These are phyloP conservation scores for Nasonia longicornis DNA, from an alignment of 1,140 invertebrate genomes.

Conservation along the genomic window DNA sequence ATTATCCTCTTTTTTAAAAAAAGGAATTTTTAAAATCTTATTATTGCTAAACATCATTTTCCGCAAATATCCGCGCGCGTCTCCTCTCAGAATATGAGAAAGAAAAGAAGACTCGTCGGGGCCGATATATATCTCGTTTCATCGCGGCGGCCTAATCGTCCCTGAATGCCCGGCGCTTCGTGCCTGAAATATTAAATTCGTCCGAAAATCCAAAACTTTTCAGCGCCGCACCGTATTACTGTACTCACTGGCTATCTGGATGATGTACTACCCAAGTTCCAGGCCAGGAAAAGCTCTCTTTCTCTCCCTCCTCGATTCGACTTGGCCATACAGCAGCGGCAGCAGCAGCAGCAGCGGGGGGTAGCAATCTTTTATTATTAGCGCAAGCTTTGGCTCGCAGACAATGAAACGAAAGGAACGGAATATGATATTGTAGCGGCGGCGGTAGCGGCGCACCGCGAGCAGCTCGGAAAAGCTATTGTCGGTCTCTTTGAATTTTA, in stretches of 20 bases:
- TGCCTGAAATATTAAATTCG: constrained; percentile 65
- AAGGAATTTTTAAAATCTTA: no score
- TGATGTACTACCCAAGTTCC: constrained; percentile 68
- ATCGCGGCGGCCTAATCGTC: constrained; percentile 38
- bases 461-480: constrained; percentile 65
- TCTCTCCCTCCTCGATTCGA: constrained; percentile 38
- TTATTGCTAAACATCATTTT: no score
- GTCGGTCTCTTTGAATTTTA: constrained; percentile 72
- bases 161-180: constrained; percentile 45
- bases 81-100: not conserved
- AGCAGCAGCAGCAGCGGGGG: constrained; percentile 55
- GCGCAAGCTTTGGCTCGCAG: constrained; percentile 67
- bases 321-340: constrained; percentile 36
- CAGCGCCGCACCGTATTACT: constrained; percentile 57
- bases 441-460: constrained; percentile 17
- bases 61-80: not conserved
- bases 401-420: constrained; percentile 70
- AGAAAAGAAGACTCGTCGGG: not conserved
- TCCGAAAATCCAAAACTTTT: constrained; percentile 64
- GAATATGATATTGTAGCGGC: constrained; percentile 69
- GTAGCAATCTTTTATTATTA: constrained; percentile 71
- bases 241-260: constrained; percentile 58
- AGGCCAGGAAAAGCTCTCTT: constrained; percentile 47
- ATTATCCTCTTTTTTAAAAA: not conserved
- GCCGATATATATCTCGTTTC: constrained; percentile 36